Percentiles rank a stretch among this genome's conserved stretches.
These are phyloP conservation scores for Lysandra coridon DNA, from an alignment of 2,888 invertebrate species.

Conservation along the genomic window DNA sequence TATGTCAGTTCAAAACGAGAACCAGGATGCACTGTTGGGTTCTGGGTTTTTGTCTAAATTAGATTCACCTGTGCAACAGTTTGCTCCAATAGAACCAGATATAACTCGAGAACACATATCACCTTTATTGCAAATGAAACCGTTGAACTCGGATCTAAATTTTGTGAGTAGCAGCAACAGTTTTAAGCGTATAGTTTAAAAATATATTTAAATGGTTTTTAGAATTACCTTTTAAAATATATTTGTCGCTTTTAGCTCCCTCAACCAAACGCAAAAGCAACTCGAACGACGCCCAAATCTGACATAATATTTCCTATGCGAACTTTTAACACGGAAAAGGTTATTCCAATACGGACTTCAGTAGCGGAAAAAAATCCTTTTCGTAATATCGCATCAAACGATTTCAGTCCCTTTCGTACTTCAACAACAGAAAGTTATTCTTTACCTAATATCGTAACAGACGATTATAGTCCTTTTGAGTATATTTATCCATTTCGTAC, in stretches of 20 bases:
- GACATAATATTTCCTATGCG: slow-evolving; percentile 48
- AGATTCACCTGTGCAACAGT: slow-evolving; percentile 52
- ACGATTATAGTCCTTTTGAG: neutral
- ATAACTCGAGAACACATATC: neutral
- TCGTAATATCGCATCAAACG: neutral
- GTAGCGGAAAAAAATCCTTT: neutral
- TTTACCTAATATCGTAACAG: slow-evolving; percentile 26
- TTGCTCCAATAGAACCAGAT: slow-evolving; percentile 62
- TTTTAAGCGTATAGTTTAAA: neutral
- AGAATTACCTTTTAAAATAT: neutral
- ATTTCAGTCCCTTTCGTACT: slow-evolving; percentile 21
- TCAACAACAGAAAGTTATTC: slow-evolving; percentile 26
- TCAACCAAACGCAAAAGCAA: slow-evolving; percentile 41
- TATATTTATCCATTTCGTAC: slow-evolving; percentile 3
- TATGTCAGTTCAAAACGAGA: slow-evolving; percentile 44
- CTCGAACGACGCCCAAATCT: slow-evolving; percentile 46
- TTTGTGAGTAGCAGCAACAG: neutral
- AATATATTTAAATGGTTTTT: neutral
- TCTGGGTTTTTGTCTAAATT: slow-evolving; percentile 60
- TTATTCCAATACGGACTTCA: neutral
- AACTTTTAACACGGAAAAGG: slow-evolving; percentile 41
- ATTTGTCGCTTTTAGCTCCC: neutral
- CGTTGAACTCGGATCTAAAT: neutral
- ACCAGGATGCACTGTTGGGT: slow-evolving; percentile 63
- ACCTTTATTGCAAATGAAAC: slow-evolving; percentile 12